phyloP scores from a whole-genome alignment of 2,888 invertebrate species.

The Chrysomela aeneicollis region DNA sequence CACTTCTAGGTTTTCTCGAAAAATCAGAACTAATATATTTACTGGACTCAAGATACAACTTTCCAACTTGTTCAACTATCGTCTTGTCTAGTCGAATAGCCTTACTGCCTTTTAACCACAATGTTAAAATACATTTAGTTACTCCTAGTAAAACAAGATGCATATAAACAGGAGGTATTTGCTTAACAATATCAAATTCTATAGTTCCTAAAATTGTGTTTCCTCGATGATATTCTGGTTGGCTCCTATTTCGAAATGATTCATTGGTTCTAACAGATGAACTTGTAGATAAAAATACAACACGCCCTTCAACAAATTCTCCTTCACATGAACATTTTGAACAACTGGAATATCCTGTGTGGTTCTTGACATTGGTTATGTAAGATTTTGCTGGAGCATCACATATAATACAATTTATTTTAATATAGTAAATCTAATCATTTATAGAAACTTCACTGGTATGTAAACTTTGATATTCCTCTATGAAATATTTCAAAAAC shows the following conservation, averaged over 20 bases:
- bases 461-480: neutral
- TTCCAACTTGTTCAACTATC: too few species aligned
- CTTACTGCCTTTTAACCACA: neutral
- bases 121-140: neutral
- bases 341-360: neutral
- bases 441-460: neutral
- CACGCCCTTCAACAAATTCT: neutral
- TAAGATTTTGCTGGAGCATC: constrained; percentile 4
- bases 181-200: constrained; percentile 4
- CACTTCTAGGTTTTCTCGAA: neutral
- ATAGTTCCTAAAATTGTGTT: neutral
- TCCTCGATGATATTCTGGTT: constrained; percentile 1
- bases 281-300: neutral
- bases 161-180: constrained; percentile 2
- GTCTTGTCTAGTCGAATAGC: too few species aligned
- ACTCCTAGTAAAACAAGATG: constrained; percentile 2
- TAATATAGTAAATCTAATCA: neutral
- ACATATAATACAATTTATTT: constrained; percentile 2
- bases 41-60: neutral
- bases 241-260: constrained; percentile 4
- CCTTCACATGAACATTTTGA: constrained; percentile 12
- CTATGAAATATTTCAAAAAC: neutral
- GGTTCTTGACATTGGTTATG: neutral
- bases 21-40: neutral
- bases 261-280: neutral